Conservation (phyloP, 2,888 invertebrate species). For the Morpho helenor region DNA sequence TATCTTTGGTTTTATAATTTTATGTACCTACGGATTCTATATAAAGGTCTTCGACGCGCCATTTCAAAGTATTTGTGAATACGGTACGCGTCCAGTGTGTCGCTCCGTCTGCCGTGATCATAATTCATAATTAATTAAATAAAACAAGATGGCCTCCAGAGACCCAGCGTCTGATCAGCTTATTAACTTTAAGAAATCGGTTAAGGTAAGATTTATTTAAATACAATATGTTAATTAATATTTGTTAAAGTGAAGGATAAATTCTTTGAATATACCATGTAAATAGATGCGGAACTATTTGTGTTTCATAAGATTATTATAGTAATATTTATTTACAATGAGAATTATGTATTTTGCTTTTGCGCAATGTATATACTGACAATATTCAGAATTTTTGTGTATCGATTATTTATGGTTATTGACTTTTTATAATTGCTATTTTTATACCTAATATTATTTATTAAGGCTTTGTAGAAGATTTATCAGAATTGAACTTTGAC, state of each 20-base stretch:
- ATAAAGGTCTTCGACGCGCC: constrained; percentile 41
- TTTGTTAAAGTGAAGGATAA: too few relatives aligned
- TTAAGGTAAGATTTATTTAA: constrained; percentile 71
- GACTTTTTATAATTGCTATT: not conserved
- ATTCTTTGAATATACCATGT: too few relatives aligned
- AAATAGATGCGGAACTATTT: too few relatives aligned
- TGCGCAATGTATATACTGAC: not conserved
- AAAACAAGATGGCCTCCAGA: constrained; percentile 65
- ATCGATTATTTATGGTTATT: too few relatives aligned
- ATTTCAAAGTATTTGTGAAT: constrained; percentile 46
- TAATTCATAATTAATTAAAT: not conserved
- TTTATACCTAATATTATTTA: too few relatives aligned
- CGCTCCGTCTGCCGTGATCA: constrained; percentile 37
- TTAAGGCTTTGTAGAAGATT: too few relatives aligned
- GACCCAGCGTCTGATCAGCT: constrained; percentile 83
- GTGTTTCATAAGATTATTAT: too few relatives aligned
- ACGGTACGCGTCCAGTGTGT: constrained; percentile 55
- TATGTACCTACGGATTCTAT: constrained; percentile 45
- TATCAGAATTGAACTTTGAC: not conserved
- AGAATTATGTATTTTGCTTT: not conserved
- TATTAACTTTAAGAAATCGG: constrained; percentile 77
- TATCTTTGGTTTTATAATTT: too few relatives aligned
- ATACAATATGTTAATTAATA: not conserved
- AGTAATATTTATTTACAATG: too few relatives aligned
- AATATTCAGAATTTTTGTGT: too few relatives aligned